phyloP scores from a whole-genome alignment of 1,140 invertebrate species.

The Drosophila sp. region DNA sequence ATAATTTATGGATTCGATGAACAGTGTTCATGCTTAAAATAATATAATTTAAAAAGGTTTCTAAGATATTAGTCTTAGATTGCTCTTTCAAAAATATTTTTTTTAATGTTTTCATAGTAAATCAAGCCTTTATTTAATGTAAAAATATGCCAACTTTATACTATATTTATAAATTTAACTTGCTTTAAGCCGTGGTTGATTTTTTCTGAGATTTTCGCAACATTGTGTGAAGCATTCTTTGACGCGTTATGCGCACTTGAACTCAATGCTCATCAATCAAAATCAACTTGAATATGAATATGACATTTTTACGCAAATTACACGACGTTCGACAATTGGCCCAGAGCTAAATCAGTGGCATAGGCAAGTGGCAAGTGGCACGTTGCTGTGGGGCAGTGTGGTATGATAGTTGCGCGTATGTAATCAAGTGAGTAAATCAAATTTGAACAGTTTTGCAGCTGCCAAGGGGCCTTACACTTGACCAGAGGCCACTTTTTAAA shows the following conservation, averaged over 20 bases:
- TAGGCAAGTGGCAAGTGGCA: background rate
- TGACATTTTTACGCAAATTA: slow-evolving; percentile 83
- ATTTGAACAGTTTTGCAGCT: slow-evolving; percentile 78
- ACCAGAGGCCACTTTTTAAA: slow-evolving; percentile 65
- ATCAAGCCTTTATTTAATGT: background rate
- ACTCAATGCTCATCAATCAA: slow-evolving; percentile 69
- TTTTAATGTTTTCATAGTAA: too few relatives aligned
- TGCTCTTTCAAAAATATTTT: too few relatives aligned
- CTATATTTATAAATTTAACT: background rate
- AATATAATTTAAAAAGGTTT: too few relatives aligned
- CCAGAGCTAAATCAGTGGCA: slow-evolving; percentile 48
- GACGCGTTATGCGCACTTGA: slow-evolving; percentile 49
- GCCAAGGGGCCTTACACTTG: slow-evolving; percentile 35
- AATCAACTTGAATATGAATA: slow-evolving; percentile 74
- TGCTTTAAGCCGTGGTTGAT: background rate
- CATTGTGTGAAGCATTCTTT: slow-evolving; percentile 35
- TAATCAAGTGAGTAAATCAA: slow-evolving; percentile 83
- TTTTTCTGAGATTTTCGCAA: background rate
- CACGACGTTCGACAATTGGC: slow-evolving; percentile 74
- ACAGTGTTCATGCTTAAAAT: too few relatives aligned
- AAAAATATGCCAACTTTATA: too few relatives aligned
- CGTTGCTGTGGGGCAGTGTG: background rate
- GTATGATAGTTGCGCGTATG: slow-evolving; percentile 15
- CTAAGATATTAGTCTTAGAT: too few relatives aligned
- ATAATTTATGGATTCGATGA: too few relatives aligned